Evolutionary conservation across 2,888 invertebrate species (phyloP).

Genomic region (Parthenolecanium corni): DNA sequence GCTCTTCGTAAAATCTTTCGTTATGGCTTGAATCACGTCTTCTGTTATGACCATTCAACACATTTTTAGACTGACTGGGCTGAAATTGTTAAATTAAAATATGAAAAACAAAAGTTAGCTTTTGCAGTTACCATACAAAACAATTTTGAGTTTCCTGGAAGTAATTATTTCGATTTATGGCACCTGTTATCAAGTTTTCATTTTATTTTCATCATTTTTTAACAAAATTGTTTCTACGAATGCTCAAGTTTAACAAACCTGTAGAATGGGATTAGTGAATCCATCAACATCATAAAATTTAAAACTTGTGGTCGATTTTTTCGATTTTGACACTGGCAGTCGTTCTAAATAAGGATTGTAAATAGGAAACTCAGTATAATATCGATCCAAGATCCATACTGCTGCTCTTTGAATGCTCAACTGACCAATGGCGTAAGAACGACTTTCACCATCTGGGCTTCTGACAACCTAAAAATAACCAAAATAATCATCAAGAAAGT

Average conservation of each 20-base stretch:
- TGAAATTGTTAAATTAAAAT: constrained; percentile 36
- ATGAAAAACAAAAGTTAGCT: no score
- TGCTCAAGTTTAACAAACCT: no score
- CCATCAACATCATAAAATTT: constrained; percentile 97
- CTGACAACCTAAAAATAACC: constrained; percentile 53
- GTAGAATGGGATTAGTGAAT: constrained; percentile 42
- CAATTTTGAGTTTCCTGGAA: no score
- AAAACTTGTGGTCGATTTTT: constrained; percentile 64
- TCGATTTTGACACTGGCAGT: constrained; percentile 71
- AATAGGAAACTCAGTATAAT: constrained; percentile 90
- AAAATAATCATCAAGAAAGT: background rate
- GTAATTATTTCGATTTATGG: no score
- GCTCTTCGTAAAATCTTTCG: constrained; percentile 95
- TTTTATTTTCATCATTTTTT: no score
- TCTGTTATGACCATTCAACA: constrained; percentile 63
- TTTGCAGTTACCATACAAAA: no score
- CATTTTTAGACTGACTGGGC: constrained; percentile 54
- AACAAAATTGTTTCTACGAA: no score
- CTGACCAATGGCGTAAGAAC: constrained; percentile 76
- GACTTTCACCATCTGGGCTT: constrained; percentile 89
- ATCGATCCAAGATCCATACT: constrained; percentile 79
- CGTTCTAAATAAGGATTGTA: constrained; percentile 94
- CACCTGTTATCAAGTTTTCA: no score
- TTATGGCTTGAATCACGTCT: constrained; percentile 87
- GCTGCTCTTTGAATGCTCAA: constrained; percentile 91